Base-by-base conservation (phyloP, 1,140 invertebrate species). In the Argopecten irradians region DNA sequence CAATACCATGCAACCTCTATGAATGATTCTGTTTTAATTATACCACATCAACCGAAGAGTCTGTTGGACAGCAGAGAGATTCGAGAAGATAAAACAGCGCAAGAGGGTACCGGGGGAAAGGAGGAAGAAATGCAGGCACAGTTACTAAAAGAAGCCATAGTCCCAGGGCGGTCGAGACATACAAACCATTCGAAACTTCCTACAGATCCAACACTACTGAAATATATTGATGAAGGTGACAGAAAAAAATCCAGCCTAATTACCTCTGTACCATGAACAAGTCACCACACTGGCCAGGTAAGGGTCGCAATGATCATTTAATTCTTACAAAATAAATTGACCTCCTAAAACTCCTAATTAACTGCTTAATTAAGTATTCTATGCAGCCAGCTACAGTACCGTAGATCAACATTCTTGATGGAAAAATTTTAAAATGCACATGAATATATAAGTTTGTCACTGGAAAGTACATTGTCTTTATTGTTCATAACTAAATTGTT, bases 141-240 rank as follows among this genome's bases (percentile, higher is more conserved):
- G 87, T 88, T 92, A 28, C 91, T 93, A 84, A 92, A 89, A 82
- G 92, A 95, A 86, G 91, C 91, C 0, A 93, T 94, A n/a, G 83
- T 89, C 87, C 2, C 89, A 89, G 19, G 83, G 88, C 0, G 91
- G 84, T 28, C 43, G 87, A 11, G 91, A 92, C 36, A 91, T n/a
- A 92, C 87, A 93, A 92, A 86, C 91, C 92, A 19, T 93, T 93
- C 46, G 89, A 90, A n/a, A 16, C 88, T 91, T 33, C 95, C 94
- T 9, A 85, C 90, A 33, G 95, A 95, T 88, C 91, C 93, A 13
- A 89, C 86, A 5, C 92, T 95, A 0, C 84, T 93, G n/a, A 94
- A 93, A 82, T 95, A 94, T 86, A 90, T 95, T 34, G 94, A 95
- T 16, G n/a, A 94, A 95, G 34, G 93, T 95, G 1, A 89, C 86